Evolutionary conservation across 2,113 vertebrate genomes (phyloP), one percentile per base, ranked within the genome.

Genomic region (Eolophus roseicapilla): DNA sequence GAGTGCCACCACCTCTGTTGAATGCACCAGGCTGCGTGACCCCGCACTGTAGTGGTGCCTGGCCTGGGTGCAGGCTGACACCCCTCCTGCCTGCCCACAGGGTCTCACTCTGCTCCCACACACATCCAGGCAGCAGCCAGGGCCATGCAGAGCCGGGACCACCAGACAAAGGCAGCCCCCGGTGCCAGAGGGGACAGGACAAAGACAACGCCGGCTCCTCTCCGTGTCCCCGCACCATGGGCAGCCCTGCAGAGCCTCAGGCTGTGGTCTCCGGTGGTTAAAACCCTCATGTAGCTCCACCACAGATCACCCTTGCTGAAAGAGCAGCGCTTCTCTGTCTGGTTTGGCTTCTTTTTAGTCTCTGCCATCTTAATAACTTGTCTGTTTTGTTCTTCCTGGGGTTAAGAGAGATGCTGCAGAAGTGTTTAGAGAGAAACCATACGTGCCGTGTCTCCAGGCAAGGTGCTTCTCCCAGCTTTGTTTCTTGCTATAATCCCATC

Each of bases 381-480:
- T n/a, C 90, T 27, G 77, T 64, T 92, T 75, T 79, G 77, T 35
- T 93, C 91, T 87, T 70, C 41, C 53, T 6, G 3, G 23, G 70
- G n/a, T 75, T 93, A 79, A 64, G 83, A 75, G 70, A 75, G 49
- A 44, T 71, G 81, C 82, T 78, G 81, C 70, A 50, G 50, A 70
- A 79, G 92, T 33, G 25, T n/a, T 82, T n/a, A 37, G 70, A 87
- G 93, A 92, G 76, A 92, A 95, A 84, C 24, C 57, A 39, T 29
- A 33, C 37, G 0, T 4, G 67, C 78, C 7, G 2, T 44, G 62
- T 63, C 92, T 91, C 70, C 74, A 74, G 86, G 88, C 95, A 76
- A 94, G 81, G 92, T 89, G 86, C 74, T 95, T 94, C 95, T 97
- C 83, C 69, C 8, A 3, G 91, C 94, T 96, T 94, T 96, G 95